A percentile compares a stretch with the other conserved stretches of the same genome.
phyloP scores from a whole-genome alignment of 2,113 vertebrate genomes.

The Galeopterus variegatus region DNA sequence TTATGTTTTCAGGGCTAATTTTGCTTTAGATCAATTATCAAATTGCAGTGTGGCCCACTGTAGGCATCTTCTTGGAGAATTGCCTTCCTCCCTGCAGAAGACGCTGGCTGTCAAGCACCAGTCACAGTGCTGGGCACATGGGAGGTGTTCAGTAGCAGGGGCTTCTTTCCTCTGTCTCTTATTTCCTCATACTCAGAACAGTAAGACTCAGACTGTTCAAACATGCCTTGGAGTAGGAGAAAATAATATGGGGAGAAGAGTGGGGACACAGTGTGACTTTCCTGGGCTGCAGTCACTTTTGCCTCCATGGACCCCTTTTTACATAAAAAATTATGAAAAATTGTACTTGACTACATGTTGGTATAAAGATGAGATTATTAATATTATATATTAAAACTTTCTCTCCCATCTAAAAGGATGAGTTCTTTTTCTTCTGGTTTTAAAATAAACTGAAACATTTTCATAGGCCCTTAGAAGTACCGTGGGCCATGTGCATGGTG shows the following conservation, averaged over 20 bases:
- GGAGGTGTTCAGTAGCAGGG: not conserved
- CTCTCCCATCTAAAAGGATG: not conserved
- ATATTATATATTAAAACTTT: not conserved
- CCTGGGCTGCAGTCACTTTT: not conserved
- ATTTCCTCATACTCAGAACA: not conserved
- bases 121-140: accelerated
- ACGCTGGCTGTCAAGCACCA: accelerated
- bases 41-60: accelerated
- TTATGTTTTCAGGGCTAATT: not conserved
- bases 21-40: too few relatives aligned
- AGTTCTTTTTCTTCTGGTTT: not conserved
- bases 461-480: not conserved
- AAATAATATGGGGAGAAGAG: not conserved
- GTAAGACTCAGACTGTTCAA: not conserved
- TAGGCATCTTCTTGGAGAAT: not conserved
- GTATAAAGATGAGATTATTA: not conserved
- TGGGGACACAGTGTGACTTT: accelerated
- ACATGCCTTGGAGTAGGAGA: not conserved
- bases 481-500: not conserved
- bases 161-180: not conserved
- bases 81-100: not conserved
- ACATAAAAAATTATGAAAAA: not conserved
- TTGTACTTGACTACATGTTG: not conserved
- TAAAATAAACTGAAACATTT: not conserved
- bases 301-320: not conserved